Base-by-base conservation (phyloP, 1,140 invertebrate genomes). In the Callitettix versicolor region DNA sequence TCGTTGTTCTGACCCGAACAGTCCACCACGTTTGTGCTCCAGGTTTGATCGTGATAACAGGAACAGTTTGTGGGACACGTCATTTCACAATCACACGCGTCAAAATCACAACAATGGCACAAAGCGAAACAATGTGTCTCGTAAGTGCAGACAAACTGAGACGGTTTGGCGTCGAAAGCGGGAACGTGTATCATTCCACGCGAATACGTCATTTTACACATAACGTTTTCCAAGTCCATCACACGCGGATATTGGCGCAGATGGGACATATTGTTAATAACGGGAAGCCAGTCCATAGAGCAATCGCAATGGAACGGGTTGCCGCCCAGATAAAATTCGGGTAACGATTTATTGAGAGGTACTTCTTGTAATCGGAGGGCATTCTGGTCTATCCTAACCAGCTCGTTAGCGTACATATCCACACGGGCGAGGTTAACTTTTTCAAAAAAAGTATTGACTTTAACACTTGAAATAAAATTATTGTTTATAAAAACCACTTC, bases 71-170 rank as follows among this genome's bases (percentile, higher is more conserved):
- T 79, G 1, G 91, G 91, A 64, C 91, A 95, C 3, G 85, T 91
- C 89, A 94, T 94, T 72, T 93, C 88, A 71, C 91, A 95, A 69
- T 95, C 91, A 69, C 91, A 95, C 44, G 89, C 90, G 67, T 94
- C 90, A 67, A 91, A 94, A 63, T 95, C 91, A 67, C 91, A 95
- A 71, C 91, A 95, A 63, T 91, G 88, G 66, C 91, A 95, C 43
- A 93, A 71, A 15, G 91, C 85, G 70, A 94, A 94, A 73, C 91
- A 95, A 70, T 95, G 91, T 33, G 87, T 88, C 62, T 88, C 84
- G 72, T 95, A 95, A 51, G 81, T 81, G 68, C 91, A 95, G 59
- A 95, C 75, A 71, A 94, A 95, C 64, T 93, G 85, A 62, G 85
- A 81, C 1, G 85, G 76, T 57, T 81, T 79, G 0, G 76, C 72